Evolutionary conservation across 2,113 vertebrate species (phyloP).

Genomic region (Crotalus tigris): DNA sequence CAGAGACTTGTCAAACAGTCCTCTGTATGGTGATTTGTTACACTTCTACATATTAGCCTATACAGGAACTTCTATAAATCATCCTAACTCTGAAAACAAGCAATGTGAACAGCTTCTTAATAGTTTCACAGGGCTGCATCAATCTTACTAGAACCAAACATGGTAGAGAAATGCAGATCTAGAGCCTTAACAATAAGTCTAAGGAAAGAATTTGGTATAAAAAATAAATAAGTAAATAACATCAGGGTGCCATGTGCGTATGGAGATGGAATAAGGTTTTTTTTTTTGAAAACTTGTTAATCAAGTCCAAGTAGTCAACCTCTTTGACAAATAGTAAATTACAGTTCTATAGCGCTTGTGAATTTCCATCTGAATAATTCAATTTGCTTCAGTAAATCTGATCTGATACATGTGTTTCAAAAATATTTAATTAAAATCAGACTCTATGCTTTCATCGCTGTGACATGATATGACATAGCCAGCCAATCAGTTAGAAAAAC

Average conservation of each 20-base stretch:
- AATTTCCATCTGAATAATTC: slow-evolving; percentile 7
- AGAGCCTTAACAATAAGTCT: slow-evolving; percentile 22
- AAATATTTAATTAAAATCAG: not conserved
- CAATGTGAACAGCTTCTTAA: slow-evolving; percentile 18
- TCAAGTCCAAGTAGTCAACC: not conserved
- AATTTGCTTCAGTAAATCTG: not conserved
- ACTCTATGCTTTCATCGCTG: not conserved
- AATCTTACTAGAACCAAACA: slow-evolving; percentile 12
- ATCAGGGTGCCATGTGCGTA: not conserved
- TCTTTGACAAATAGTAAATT: slow-evolving; percentile 7
- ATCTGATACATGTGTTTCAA: not conserved
- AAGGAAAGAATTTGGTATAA: not conserved
- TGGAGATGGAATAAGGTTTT: not conserved
- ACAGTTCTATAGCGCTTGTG: not conserved
- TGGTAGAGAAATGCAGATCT: not conserved
- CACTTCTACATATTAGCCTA: slow-evolving; percentile 25
- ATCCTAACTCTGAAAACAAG: slow-evolving; percentile 24
- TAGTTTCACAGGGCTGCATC: slow-evolving; percentile 23
- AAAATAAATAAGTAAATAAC: not conserved
- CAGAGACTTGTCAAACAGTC: slow-evolving; percentile 42
- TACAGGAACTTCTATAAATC: slow-evolving; percentile 31
- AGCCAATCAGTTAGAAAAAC: not conserved
- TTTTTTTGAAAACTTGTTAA: not conserved
- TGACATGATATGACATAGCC: not conserved
- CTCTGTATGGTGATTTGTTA: slow-evolving; percentile 29